Conservation (phyloP, 2,888 invertebrate genomes). For the Melinaea menophilus region DNA sequence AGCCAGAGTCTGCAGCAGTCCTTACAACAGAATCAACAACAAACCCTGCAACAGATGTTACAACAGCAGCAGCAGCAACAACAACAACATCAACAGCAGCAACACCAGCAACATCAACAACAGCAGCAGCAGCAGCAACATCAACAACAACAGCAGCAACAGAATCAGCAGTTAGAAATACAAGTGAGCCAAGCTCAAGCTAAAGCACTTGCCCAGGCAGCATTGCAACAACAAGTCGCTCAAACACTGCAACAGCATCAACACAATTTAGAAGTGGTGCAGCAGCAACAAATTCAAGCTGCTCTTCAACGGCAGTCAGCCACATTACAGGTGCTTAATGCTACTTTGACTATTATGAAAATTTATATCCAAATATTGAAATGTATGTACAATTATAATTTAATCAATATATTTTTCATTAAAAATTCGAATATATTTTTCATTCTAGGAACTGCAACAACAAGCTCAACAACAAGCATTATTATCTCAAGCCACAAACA, state of each 20-base stretch:
- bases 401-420: too few relatives aligned
- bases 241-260: conserved; percentile 70
- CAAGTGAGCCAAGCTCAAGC: conserved; percentile 71
- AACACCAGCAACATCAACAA: conserved; percentile 48
- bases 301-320: conserved; percentile 70
- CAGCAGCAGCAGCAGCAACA: conserved; percentile 49
- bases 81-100: conserved; percentile 49
- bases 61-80: conserved; percentile 57
- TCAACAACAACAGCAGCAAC: conserved; percentile 47
- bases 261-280: conserved; percentile 66
- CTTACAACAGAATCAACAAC: conserved; percentile 64
- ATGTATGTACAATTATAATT: too few relatives aligned
- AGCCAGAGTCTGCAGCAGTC: conserved; percentile 69
- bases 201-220: conserved; percentile 67
- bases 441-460: conserved; percentile 62
- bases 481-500: conserved; percentile 69
- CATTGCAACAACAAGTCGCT: conserved; percentile 68
- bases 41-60: conserved; percentile 50
- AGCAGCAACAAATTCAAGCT: conserved; percentile 72
- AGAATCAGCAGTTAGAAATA: conserved; percentile 58
- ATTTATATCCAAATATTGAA: too few relatives aligned
- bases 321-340: conserved; percentile 57
- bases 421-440: too few relatives aligned
- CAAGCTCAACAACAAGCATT: conserved; percentile 72
- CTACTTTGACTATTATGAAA: neutral